Percentiles rank a stretch among this genome's conserved stretches.
These are phyloP conservation scores for Gymnodraco acuticeps DNA, from an alignment of 2,797 vertebrate genomes.

Conservation along the genomic window DNA sequence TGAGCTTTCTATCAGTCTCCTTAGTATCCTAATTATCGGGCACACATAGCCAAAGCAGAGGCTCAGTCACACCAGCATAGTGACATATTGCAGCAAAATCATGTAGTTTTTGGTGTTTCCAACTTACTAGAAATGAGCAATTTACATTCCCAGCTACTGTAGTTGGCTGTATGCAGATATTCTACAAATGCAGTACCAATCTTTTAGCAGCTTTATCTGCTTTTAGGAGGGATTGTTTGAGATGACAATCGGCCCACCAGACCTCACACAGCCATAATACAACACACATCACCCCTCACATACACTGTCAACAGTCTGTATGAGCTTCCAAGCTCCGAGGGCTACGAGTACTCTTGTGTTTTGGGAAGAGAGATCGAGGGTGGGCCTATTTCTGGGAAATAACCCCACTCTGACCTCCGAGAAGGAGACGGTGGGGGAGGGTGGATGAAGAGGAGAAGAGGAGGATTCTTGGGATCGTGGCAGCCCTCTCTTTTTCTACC, in stretches of 20 bases:
- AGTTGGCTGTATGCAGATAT: not conserved
- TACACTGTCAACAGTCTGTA: constrained; percentile 2
- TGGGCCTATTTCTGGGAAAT: constrained; percentile 73
- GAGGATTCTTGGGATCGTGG: constrained; percentile 50
- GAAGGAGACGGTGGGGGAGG: constrained; percentile 42
- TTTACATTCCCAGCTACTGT: not conserved
- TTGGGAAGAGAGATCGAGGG: constrained; percentile 50
- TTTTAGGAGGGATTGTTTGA: not conserved
- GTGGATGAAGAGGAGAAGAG: constrained; percentile 21
- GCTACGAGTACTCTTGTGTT: constrained; percentile 39
- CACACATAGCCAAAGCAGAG: no score
- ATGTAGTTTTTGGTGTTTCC: no score
- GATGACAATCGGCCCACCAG: not conserved
- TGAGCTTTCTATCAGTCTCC: not conserved
- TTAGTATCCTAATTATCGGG: no score
- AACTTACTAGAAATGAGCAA: no score
- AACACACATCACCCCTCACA: constrained; percentile 30
- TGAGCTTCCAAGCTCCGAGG: constrained; percentile 5
- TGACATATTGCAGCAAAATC: no score
- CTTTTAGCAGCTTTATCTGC: not conserved
- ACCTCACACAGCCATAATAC: constrained; percentile 2
- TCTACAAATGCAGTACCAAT: not conserved
- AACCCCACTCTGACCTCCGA: constrained; percentile 72
- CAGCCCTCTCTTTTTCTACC: constrained; percentile 21
- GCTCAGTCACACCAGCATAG: no score